Conservation (phyloP, 2,113 vertebrate genomes). For the Corythornis cristatus region DNA sequence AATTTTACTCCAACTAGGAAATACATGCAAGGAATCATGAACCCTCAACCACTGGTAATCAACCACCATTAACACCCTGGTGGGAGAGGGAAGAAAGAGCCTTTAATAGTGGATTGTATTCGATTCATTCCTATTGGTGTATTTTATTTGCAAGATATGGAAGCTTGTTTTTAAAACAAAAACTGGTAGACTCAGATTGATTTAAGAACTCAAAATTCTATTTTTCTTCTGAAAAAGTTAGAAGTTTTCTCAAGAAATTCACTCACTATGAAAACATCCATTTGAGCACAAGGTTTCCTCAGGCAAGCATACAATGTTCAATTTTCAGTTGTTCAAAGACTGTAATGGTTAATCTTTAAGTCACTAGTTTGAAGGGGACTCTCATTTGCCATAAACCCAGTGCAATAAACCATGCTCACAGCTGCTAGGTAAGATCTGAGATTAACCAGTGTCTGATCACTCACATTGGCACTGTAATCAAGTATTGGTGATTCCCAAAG, state of each 20-base stretch:
- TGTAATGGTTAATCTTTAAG: not conserved
- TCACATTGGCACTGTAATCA: not conserved
- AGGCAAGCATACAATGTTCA: not conserved
- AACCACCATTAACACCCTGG: not conserved
- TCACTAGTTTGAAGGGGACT: not conserved
- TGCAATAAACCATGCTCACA: not conserved
- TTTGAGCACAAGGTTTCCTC: not conserved
- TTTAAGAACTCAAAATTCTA: not conserved
- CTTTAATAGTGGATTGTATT: not conserved
- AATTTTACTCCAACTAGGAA: not conserved
- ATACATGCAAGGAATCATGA: not conserved
- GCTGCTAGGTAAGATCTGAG: not conserved
- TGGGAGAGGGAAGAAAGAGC: not conserved
- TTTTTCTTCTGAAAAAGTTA: not conserved
- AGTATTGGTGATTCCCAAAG: not conserved
- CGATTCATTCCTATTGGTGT: not conserved
- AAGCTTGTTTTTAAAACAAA: not conserved
- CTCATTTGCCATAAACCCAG: not conserved
- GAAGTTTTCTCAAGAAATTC: not conserved
- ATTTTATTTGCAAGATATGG: not conserved
- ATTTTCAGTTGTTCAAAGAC: not conserved
- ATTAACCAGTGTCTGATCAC: not conserved
- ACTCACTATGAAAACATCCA: not conserved
- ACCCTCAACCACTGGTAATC: not conserved
- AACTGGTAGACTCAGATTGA: not conserved